Base-by-base conservation (phyloP, 1,140 invertebrate genomes). In the Plectrocnemia conspersa region DNA sequence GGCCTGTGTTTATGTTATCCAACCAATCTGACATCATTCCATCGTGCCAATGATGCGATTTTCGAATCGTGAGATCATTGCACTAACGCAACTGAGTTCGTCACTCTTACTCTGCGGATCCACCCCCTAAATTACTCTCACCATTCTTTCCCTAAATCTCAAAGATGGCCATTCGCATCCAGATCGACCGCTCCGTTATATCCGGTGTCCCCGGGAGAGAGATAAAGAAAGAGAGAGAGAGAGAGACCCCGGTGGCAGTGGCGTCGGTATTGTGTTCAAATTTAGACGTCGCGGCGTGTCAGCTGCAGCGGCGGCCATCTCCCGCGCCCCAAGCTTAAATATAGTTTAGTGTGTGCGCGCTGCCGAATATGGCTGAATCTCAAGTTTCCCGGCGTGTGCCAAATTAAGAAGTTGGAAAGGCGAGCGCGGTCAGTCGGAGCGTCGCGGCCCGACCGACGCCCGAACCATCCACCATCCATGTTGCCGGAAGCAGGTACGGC, bases 401-500 rank as follows among this genome's bases (percentile, higher is more conserved):
- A 60, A 60, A 60, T 60, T 56, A 38, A 60, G 58, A 60, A 60
- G 54, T 48, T 44, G 48, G 25, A 23, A 40, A 22, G 23, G 42
- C 33, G 11, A 2, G 33, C 19, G 49, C 46, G 35, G 41, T 29
- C 40, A 48, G 52, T 53, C 35, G 16, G 45, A 44, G 25, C 29
- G 56, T 33, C 21, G 25, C 32, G 21, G 33, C 15, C 25, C 19
- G 15, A 18, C 44, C 15, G 19, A 19, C 33, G 53, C 47, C 41
- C 25, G 40, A 23, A 54, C 50, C 47, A 49, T 7, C 15, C 36
- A n/a, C n/a, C 52, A 35, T 18, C 35, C 54, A 60, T 60, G 58
- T 60, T 60, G 54, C 58, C 58, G 58, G 58, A 60, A 60, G 54
- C 27, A 38, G 58, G 54, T 56, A 56, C 41, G 15, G n/a, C n/a